Evolutionary conservation across 1,140 invertebrate species (phyloP), one percentile per base, ranked within the genome.

Genomic region (Pristionchus pacificus): DNA sequence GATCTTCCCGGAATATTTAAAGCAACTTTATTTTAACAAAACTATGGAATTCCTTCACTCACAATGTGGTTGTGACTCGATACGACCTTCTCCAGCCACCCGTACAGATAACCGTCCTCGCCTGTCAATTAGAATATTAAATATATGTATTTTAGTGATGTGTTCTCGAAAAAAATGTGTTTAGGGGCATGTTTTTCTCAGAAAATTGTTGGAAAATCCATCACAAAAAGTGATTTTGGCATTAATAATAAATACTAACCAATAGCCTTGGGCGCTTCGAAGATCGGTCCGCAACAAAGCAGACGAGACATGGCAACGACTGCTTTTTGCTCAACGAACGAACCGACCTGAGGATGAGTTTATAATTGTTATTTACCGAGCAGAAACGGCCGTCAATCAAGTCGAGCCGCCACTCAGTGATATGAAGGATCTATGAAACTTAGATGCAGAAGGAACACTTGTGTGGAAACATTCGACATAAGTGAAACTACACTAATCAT

Each of bases 201-300:
- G n/a, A n/a, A n/a, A n/a, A n/a, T n/a, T n/a, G n/a, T n/a, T n/a
- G n/a, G n/a, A n/a, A n/a, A n/a, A n/a, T n/a, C n/a, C n/a, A n/a
- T n/a, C n/a, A n/a, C n/a, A n/a, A n/a, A n/a, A n/a, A n/a, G n/a
- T n/a, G n/a, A n/a, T n/a, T n/a, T n/a, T n/a, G n/a, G n/a, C n/a
- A 49, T 49, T 19, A 49, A 19, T 6, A 49, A 10, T 49, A 49
- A 6, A 49, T 10, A 49, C 38, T 49, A 71, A 68, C 58, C 28
- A 30, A 19, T 49, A 49, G 6, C 19, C 33, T 90, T 90, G 65
- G 89, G 87, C 0, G 90, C 88, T 80, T 95, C 92, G 85, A 97
- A 97, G 77, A 93, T 92, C 0, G 93, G 90, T 0, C 96, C 96
- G 85, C 94, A 97, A 81, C 93, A 96, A 0, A 97, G 87, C 1